Evolutionary conservation across 1,140 invertebrate species (phyloP), one percentile per base, ranked within the genome.

Genomic region (Centruroides vittatus): DNA sequence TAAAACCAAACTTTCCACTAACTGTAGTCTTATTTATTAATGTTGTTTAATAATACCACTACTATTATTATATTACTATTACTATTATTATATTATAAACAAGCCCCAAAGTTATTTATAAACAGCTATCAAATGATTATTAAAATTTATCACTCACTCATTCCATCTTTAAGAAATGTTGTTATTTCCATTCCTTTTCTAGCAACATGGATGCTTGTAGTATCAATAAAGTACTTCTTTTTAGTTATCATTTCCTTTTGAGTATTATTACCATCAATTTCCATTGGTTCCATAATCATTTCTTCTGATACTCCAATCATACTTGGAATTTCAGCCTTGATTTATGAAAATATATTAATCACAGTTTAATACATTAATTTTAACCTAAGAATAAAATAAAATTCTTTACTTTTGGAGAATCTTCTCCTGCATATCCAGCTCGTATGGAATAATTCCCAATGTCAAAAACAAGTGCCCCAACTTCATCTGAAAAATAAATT

Each of bases 391-490:
- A 13, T 23, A 53, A 48, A 10, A 9, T 63, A 23, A 51, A 11
- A 35, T 47, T 10, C 0, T 48, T 57, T 61, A 66, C 59, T 63
- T 89, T 91, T 8, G 93, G 92, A 13, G 86, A 86, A 73, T 96
- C 93, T 75, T 95, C 93, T 60, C 89, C 88, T 23, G 88, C 88
- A 80, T 88, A 92, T 35, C 89, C 89, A 34, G 86, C 86, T 62
- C 88, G 75, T 47, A 93, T 73, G 3, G 90, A 91, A 74, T 90
- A 87, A 69, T 93, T 89, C 0, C 93, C 95, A 53, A 93, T 83
- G 75, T 99, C 95, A 73, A 98, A 95, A 10, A 99, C 95, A 59
- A 99, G 73, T 0, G 95, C 95, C 12, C 94, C 94, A 66, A 99
- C 97, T 75, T 99, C 96, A 79, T 99, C 96, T 80, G 66, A 41